Evolutionary conservation across 2,888 invertebrate species (phyloP).

Genomic region (Volucella inflata): DNA sequence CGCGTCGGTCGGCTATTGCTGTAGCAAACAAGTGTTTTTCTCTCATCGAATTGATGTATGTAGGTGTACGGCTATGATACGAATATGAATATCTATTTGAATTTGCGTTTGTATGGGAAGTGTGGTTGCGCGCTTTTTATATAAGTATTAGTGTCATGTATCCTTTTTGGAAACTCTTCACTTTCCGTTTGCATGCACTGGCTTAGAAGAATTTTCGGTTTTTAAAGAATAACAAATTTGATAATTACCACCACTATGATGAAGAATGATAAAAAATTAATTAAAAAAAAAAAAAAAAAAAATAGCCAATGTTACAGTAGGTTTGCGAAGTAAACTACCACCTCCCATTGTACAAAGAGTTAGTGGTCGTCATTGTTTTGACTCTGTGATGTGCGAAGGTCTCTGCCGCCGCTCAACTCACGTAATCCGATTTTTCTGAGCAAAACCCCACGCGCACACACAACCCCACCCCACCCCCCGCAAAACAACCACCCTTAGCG

Average conservation of each 20-base stretch:
- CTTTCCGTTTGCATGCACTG: constrained; percentile 15
- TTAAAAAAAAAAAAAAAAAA: constrained; percentile 10
- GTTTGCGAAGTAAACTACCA: constrained; percentile 52
- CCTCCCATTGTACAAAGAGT: constrained; percentile 40
- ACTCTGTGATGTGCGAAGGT: constrained; percentile 68
- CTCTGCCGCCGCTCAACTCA: constrained; percentile 70
- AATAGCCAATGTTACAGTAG: no score
- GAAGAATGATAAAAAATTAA: constrained; percentile 28
- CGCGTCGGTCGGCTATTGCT: constrained; percentile 12
- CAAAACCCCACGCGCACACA: constrained; percentile 18
- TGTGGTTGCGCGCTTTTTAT: constrained; percentile 29
- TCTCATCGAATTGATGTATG: constrained; percentile 21
- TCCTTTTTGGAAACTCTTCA: constrained; percentile 59
- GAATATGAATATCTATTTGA: background rate
- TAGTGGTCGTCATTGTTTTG: constrained; percentile 71
- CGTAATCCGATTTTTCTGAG: constrained; percentile 68
- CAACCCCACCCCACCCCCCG: background rate
- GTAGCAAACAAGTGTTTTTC: constrained; percentile 76
- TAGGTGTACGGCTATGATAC: background rate
- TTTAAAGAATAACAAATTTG: constrained; percentile 41
- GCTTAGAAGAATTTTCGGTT: constrained; percentile 45
- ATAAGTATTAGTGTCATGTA: constrained; percentile 48
- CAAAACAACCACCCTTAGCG: background rate
- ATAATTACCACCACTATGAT: constrained; percentile 30
- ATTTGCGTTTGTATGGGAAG: constrained; percentile 12